phyloP scores from a whole-genome alignment of 2,113 vertebrate species.

The Caracal caracal region DNA sequence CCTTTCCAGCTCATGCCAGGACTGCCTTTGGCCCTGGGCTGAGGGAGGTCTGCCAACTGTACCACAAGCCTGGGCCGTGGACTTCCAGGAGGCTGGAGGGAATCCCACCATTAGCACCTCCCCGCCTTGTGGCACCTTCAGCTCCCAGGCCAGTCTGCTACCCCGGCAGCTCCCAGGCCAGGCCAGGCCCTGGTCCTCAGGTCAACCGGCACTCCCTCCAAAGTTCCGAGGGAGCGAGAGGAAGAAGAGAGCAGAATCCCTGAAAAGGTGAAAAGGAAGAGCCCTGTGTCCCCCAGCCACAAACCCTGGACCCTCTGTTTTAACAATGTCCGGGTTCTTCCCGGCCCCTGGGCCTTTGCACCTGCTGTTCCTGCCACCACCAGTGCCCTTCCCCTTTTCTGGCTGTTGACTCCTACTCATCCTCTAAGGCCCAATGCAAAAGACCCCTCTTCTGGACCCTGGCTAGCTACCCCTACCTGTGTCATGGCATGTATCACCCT shows the following conservation, averaged over 20 bases:
- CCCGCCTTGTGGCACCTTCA: background rate
- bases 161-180: background rate
- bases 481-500: background rate
- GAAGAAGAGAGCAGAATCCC: background rate
- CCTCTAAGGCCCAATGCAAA: background rate
- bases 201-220: too few relatives aligned
- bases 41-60: background rate
- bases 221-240: background rate
- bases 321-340: background rate
- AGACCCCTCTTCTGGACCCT: background rate
- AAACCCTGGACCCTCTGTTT: background rate
- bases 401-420: background rate
- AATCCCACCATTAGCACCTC: background rate
- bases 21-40: background rate
- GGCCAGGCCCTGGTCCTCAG: background rate
- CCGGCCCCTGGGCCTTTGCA: too few relatives aligned
- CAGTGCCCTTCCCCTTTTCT: background rate
- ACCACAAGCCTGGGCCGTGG: background rate
- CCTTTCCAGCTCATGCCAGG: background rate
- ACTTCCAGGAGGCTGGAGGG: background rate
- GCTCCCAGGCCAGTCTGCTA: background rate
- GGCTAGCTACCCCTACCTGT: too few relatives aligned
- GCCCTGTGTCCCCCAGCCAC: background rate
- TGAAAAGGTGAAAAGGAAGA: background rate
- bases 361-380: too few relatives aligned